A percentile compares a stretch with the other conserved stretches of the same genome.
Evolutionary conservation across 2,797 vertebrate species (phyloP).

Genomic region (Gobionotothen gibberifrons): DNA sequence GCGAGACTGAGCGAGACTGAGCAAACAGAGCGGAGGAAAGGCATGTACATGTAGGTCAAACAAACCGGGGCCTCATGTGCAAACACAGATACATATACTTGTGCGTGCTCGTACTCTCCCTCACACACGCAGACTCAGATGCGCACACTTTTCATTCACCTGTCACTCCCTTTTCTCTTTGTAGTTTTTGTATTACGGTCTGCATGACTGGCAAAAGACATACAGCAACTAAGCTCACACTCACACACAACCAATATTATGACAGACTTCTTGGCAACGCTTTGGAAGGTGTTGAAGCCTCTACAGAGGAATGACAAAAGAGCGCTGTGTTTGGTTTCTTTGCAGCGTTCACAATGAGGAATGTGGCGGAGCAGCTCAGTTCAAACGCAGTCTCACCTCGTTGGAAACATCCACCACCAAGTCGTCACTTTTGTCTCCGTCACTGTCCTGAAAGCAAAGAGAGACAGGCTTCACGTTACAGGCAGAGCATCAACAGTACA

Average conservation of each 20-base stretch:
- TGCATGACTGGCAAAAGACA: conserved; percentile 60
- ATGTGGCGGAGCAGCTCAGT: conserved; percentile 54
- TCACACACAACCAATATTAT: conserved; percentile 67
- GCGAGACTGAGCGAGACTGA: conserved; percentile 67
- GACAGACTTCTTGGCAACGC: conserved; percentile 63
- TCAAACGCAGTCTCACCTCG: conserved; percentile 84
- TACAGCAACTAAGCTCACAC: conserved; percentile 49
- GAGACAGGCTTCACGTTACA: not conserved
- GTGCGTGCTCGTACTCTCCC: conserved; percentile 57
- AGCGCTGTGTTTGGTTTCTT: conserved; percentile 50
- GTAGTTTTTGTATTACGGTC: conserved; percentile 70
- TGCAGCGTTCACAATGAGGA: conserved; percentile 38
- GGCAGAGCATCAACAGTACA: not conserved
- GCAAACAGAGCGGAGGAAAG: conserved; percentile 76
- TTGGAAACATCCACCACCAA: conserved; percentile 97
- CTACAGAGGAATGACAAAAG: conserved; percentile 49
- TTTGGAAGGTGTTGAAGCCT: conserved; percentile 56
- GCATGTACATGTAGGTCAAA: conserved; percentile 80
- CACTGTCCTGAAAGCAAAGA: conserved; percentile 89
- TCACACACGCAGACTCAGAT: conserved; percentile 28
- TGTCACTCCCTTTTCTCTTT: conserved; percentile 71
- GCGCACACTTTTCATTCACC: conserved; percentile 72
- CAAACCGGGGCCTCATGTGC: conserved; percentile 77
- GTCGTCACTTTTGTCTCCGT: conserved; percentile 97
- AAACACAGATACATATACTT: conserved; percentile 77